Base-by-base conservation (phyloP, 2,113 vertebrate genomes). In the Silurus glanis region DNA sequence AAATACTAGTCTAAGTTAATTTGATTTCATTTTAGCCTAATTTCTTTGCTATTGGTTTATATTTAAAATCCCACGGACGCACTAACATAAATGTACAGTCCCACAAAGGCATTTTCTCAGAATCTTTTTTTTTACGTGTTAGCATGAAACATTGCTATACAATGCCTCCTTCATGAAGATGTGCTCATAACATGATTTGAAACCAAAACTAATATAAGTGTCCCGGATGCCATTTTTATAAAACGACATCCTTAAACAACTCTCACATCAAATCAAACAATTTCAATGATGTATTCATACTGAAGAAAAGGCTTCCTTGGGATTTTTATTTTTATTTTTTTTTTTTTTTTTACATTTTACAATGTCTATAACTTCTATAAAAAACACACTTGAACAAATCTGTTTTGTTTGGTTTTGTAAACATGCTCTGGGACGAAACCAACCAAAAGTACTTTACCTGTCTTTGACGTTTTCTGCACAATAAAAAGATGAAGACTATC, bases 381-480 rank as follows among this genome's bases (percentile, higher is more conserved):
- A 37, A 37, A 37, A 37, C 37, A 37, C 37, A 37, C 37, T 9
- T 56, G 23, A 53, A 76, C 28, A 55, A 37, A 23, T 17, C 12
- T 49, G 0, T 51, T 75, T 55, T 64, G n/a, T 0, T 9, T 12
- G 19, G 2, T 47, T 47, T 53, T 10, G 13, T 64, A 25, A 75
- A 71, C 16, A 12, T 23, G 19, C 71, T 61, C 19, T 53, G 19
- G 28, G 9, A 49, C 6, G 51, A 45, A 45, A 7, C 12, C 7
- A 80, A 0, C 6, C 6, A 69, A 37, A n/a, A 2, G 5, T 2
- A 14, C 62, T 91, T 67, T 92, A 95, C 95, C 94, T 95, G 94
- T 91, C 93, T 94, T 89, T 95, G 94, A 83, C 95, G 94, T 84
- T 94, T 94, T 86, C 94, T 91, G 91, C 93, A 95, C 89, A 95